Evolutionary conservation across 1,140 invertebrate genomes (phyloP).

Genomic region (Drosophila paulistorum): DNA sequence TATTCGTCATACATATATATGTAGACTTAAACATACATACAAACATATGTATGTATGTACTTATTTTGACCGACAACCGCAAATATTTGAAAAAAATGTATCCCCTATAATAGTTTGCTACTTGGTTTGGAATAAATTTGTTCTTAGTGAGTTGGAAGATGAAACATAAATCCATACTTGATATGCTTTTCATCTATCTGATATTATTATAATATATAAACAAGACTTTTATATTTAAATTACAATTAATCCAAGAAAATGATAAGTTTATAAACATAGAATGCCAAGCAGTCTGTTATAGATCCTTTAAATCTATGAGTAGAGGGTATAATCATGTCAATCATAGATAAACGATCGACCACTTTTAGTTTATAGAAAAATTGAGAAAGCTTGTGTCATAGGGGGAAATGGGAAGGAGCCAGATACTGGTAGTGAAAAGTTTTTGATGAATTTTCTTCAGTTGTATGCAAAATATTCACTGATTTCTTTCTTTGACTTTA

Average conservation of each 20-base stretch:
- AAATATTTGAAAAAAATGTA: neutral
- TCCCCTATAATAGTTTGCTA: neutral
- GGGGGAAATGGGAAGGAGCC: neutral
- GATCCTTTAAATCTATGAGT: neutral
- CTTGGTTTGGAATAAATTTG: neutral
- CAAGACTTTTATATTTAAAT: too few species aligned
- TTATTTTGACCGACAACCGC: neutral
- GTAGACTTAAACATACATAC: neutral
- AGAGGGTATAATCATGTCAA: slow-evolving; percentile 1
- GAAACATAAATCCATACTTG: too few species aligned
- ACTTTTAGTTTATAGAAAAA: neutral
- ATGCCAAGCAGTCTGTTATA: neutral
- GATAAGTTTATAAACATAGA: too few species aligned
- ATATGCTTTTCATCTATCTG: too few species aligned
- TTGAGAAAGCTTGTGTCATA: neutral
- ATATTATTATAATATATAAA: too few species aligned
- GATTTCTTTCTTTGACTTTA: neutral
- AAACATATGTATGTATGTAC: neutral
- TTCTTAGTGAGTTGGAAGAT: neutral
- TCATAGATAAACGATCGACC: too few species aligned
- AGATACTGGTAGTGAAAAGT: slow-evolving; percentile 13
- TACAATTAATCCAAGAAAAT: too few species aligned
- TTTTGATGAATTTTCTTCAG: slow-evolving; percentile 6
- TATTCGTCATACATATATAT: neutral
- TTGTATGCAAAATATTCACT: slow-evolving; percentile 8